Evolutionary conservation across 2,888 invertebrate species (phyloP).

Genomic region (Callinectes sapidus): DNA sequence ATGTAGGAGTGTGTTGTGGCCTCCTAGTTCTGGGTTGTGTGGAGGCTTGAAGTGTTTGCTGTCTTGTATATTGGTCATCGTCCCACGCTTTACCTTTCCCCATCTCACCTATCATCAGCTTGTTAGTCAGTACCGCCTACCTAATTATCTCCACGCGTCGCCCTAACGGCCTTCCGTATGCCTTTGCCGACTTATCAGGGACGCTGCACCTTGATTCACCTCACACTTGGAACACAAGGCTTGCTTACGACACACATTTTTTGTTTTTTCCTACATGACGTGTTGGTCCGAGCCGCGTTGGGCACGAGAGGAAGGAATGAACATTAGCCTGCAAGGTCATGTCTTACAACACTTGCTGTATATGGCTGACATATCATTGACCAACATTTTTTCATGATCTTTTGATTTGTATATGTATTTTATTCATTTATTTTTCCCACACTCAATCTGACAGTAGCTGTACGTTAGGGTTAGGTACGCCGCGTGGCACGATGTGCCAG

Average conservation of each 20-base stretch:
- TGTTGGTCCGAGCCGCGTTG: background rate
- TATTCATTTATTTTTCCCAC: no score
- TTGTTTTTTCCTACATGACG: background rate
- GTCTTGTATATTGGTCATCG: background rate
- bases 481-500: background rate
- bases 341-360: background rate
- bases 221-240: background rate
- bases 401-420: no score
- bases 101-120: background rate
- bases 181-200: slow-evolving; percentile 10
- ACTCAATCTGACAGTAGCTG: background rate
- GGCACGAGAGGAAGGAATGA: background rate
- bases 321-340: background rate
- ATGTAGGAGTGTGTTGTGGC: background rate
- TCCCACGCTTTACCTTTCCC: background rate
- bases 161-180: background rate
- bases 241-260: background rate
- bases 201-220: background rate
- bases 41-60: background rate
- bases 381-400: background rate
- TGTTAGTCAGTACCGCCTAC: background rate
- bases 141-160: background rate
- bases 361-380: background rate
- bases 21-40: background rate
- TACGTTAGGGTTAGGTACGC: background rate